Conservation (phyloP, 2,797 vertebrate genomes). For the Sphenopsis melanotis region DNA sequence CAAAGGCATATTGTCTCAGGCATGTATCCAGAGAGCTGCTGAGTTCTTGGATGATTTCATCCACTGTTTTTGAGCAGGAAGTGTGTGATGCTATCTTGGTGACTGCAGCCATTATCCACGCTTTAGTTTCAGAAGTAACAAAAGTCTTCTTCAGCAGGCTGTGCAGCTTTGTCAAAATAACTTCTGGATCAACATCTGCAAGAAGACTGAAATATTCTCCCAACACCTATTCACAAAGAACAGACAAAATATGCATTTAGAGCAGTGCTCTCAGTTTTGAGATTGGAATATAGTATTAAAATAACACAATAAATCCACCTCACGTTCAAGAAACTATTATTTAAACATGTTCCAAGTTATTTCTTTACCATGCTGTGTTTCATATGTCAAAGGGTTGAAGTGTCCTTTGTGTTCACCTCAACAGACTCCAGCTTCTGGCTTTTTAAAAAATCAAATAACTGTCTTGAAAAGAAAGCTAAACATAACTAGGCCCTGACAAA, state of each 20-base stretch:
- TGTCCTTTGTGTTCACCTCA: neutral
- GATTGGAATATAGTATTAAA: neutral
- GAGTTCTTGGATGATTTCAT: conserved; percentile 77
- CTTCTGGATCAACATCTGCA: conserved; percentile 73
- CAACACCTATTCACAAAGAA: conserved; percentile 81
- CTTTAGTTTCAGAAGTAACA: conserved; percentile 86
- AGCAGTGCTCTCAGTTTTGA: neutral
- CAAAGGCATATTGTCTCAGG: conserved; percentile 87
- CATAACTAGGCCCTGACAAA: neutral
- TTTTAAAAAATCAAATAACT: neutral
- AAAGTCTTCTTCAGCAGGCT: conserved; percentile 77
- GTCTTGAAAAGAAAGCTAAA: neutral
- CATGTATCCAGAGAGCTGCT: conserved; percentile 85
- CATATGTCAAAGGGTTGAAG: neutral
- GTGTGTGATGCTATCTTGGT: conserved; percentile 81
- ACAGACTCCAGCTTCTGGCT: neutral
- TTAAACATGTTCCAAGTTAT: neutral
- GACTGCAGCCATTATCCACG: conserved; percentile 88
- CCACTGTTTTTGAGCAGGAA: conserved; percentile 61
- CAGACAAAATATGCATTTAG: neutral
- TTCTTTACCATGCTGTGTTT: neutral
- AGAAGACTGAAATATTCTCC: conserved; percentile 88
- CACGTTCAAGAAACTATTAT: neutral
- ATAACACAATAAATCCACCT: neutral
- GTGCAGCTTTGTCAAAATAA: conserved; percentile 79